These are phyloP conservation scores for Actias luna DNA, from an alignment of 2,888 invertebrate species.

Conservation along the genomic window DNA sequence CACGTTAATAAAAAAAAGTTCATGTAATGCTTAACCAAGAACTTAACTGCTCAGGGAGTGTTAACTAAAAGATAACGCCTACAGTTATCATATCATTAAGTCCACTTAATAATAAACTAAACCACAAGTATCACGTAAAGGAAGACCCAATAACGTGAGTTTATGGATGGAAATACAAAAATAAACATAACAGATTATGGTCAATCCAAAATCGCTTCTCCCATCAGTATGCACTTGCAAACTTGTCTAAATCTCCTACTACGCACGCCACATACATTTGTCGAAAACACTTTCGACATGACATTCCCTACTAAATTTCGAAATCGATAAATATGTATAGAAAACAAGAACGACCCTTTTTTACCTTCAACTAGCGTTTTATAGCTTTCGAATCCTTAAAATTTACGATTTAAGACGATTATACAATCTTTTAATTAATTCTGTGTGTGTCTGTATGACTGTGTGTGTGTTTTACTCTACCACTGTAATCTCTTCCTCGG, in stretches of 20 bases:
- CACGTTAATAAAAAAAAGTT: too few relatives aligned
- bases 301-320: neutral
- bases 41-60: too few relatives aligned
- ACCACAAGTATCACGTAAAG: too few relatives aligned
- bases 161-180: too few relatives aligned
- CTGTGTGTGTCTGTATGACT: constrained; percentile 10
- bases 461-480: constrained; percentile 30
- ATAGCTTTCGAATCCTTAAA: constrained; percentile 32
- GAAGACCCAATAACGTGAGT: too few relatives aligned
- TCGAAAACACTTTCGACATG: neutral
- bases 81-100: too few relatives aligned
- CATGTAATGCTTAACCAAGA: too few relatives aligned
- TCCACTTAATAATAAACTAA: too few relatives aligned
- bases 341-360: constrained; percentile 1
- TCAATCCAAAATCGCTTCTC: too few relatives aligned
- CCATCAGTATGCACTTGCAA: too few relatives aligned
- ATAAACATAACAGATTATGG: too few relatives aligned
- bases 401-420: constrained; percentile 49
- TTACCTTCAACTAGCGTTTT: constrained; percentile 10
- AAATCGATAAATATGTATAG: constrained; percentile 7
- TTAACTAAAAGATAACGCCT: too few relatives aligned
- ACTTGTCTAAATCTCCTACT: neutral
- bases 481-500: neutral
- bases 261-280: neutral
- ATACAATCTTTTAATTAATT: constrained; percentile 52